These are phyloP conservation scores for Melanerpes formicivorus DNA, from an alignment of 2,113 vertebrate species.

Conservation along the genomic window DNA sequence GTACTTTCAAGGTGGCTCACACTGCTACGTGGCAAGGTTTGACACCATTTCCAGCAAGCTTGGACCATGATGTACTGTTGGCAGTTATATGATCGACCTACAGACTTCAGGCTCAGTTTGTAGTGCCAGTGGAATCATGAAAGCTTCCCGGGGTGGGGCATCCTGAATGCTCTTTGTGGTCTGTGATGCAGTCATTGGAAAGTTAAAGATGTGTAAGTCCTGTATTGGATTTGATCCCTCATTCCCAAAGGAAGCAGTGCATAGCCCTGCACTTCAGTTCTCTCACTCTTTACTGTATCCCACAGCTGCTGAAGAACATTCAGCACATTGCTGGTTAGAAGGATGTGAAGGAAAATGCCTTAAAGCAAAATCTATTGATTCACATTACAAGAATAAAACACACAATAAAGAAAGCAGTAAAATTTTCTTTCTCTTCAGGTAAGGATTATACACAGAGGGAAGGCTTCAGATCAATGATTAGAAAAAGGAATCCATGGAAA, in stretches of 20 bases:
- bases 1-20: neutral
- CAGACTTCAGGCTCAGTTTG: neutral
- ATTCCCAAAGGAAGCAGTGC: neutral
- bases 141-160: neutral
- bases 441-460: neutral
- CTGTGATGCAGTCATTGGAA: neutral
- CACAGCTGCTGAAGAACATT: neutral
- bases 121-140: neutral
- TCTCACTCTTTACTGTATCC: neutral
- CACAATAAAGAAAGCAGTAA: neutral
- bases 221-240: neutral
- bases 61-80: neutral
- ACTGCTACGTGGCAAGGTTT: fast-evolving
- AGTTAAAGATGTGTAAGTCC: neutral
- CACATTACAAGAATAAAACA: neutral
- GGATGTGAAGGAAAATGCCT: neutral
- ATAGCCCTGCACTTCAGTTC: neutral
- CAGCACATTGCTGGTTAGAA: neutral
- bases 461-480: neutral
- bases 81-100: neutral
- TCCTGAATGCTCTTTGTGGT: neutral
- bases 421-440: neutral
- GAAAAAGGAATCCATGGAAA: neutral
- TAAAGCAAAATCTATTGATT: neutral
- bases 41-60: neutral